Evolutionary conservation across 2,113 vertebrate genomes (phyloP), one percentile per base, ranked within the genome.

Genomic region (Pollimyrus isidori): DNA sequence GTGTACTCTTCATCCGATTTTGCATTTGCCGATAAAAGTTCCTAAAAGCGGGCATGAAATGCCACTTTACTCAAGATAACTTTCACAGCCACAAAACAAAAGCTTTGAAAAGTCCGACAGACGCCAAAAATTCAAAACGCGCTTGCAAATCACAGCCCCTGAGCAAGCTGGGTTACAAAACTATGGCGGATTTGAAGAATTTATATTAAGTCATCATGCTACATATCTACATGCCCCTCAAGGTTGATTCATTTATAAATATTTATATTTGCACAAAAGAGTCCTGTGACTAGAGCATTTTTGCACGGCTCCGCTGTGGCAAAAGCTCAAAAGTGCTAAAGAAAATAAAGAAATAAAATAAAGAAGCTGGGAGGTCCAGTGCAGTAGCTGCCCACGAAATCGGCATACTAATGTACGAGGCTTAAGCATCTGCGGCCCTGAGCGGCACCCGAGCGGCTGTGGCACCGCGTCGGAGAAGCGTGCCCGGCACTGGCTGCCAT

Each of bases 341-440:
- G 80, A 89, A 84, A 87, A 50, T 49, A 69, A 69, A 26, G 62
- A 30, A 69, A 69, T 30, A 26, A 65, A 65, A 3, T 73, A 39
- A 56, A 88, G 4, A 84, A 88, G 53, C 87, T 88, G 17, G 76
- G 30, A 94, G 92, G 92, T 89, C 90, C 92, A 89, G 90, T 90
- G 89, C 90, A 92, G 91, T 92, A 89, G 91, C 88, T 3, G 69
- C 89, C 87, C 91, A 91, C 69, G 4, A 7, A 91, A 91, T 80
- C 87, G 89, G 91, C 92, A 93, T 94, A 90, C 91, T 94, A 94
- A 94, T 94, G 91, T 91, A 86, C 82, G 69, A 87, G 89, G 91
- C 62, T 83, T 88, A 90, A 90, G 91, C 46, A 49, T 89, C 87
- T 90, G 30, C 88, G 93, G 94, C 92, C 91, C 92, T 93, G 92